Base-by-base conservation (phyloP, 2,888 invertebrate genomes). In the Drosophila borborema region DNA sequence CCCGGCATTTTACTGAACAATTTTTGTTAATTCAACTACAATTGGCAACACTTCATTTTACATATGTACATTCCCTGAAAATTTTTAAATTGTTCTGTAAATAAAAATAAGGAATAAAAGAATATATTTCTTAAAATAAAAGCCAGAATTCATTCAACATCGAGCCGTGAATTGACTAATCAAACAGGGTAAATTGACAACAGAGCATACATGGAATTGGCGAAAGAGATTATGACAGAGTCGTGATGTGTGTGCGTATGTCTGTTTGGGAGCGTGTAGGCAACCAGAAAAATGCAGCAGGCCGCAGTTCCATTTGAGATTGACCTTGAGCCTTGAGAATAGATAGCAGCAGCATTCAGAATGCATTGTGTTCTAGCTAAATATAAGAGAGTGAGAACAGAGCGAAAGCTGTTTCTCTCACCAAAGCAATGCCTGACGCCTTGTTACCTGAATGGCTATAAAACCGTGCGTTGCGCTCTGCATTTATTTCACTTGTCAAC, bases 251-350 rank as follows among this genome's bases (percentile, higher is more conserved):
- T 20, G 20, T 20, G 20, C 20, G n/a, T 14, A 20, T 38, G 41
- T 38, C 2, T 20, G 34, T 8, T 20, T 18, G 51, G 2, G 49
- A 10, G 38, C 3, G 38, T n/a, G 28, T 10, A 10, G 18, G n/a
- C 3, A 9, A 28, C 10, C 10, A 40, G 18, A 16, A 28, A 56
- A 41, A 16, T 61, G 28, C 58, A 64, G 41, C 43, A 2, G 20
- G 2, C 2, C 28, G 28, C 6, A 6, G 28, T 28, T 9, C 31
- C 43, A 34, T n/a, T 61, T 60, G 80, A 46, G 69, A 78, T 79
- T 78, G 76, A 76, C 73, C 65, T 73, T 78, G 80, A 58, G 38
- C 38, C 2, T 4, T 6, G 16, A 20, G n/a, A 16, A 34, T 20
- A 34, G 18, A 23, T 10, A 28, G 18, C 23, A 16, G 31, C 34